Percentiles rank a stretch among this genome's conserved stretches.
These are phyloP conservation scores for Dysdera silvatica DNA, from an alignment of 1,140 invertebrate genomes.

Conservation along the genomic window DNA sequence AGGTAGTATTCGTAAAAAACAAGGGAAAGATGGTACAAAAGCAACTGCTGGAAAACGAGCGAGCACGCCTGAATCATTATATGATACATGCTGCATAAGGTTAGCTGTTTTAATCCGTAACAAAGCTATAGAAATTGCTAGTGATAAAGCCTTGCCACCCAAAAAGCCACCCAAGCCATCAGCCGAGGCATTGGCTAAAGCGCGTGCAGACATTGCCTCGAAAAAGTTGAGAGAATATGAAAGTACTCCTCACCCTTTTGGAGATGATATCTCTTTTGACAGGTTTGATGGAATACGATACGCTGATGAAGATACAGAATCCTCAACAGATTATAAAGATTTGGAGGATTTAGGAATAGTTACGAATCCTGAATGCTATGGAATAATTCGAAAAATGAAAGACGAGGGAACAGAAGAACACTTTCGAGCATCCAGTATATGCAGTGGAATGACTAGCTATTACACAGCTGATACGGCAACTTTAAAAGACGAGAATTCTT, in stretches of 20 bases:
- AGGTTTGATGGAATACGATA: constrained; percentile 20
- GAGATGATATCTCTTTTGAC: constrained; percentile 18
- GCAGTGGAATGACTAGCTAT: constrained; percentile 24
- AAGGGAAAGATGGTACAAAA: too few relatives aligned
- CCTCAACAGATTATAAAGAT: constrained; percentile 26
- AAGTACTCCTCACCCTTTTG: constrained; percentile 3
- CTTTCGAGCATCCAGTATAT: constrained; percentile 21
- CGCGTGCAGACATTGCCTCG: constrained; percentile 14
- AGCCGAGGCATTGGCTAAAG: constrained; percentile 22
- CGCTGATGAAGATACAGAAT: constrained; percentile 28
- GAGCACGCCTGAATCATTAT: constrained; percentile 13
- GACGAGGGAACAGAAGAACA: constrained; percentile 18
- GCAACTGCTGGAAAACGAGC: too few relatives aligned
- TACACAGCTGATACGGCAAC: constrained; percentile 23
- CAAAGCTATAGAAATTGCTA: constrained; percentile 22
- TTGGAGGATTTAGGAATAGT: constrained; percentile 20
- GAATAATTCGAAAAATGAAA: constrained; percentile 15
- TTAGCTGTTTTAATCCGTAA: constrained; percentile 13
- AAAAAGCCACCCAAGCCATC: constrained; percentile 24
- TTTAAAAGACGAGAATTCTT: constrained; percentile 24
- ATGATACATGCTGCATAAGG: constrained; percentile 22
- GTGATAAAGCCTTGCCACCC: constrained; percentile 7
- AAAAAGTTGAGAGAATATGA: not conserved
- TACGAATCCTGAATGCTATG: constrained; percentile 25
- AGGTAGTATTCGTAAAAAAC: too few relatives aligned